Evolutionary conservation across 1,140 invertebrate genomes (phyloP), one percentile per base, ranked within the genome.

Genomic region (Cotesia chilonis): DNA sequence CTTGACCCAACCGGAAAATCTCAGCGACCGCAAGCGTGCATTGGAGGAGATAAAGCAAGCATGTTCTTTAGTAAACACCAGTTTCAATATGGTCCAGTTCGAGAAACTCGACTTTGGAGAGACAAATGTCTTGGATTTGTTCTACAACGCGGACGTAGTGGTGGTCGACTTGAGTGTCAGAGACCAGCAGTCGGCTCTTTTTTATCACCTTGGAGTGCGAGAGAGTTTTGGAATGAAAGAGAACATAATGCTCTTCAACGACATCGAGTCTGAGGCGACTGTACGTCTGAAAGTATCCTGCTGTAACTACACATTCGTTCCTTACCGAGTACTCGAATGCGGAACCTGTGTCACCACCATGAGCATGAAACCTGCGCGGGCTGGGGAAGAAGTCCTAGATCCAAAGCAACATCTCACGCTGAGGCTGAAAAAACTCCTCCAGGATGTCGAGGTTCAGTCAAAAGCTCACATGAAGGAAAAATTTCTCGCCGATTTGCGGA

Each of bases 201-300:
- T 98, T 79, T 99, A 99, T 88, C 97, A 99, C 85, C 90, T 99
- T 54, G 98, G 98, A 36, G 96, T 99, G 0, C 88, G 98, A 69
- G 98, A 99, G 86, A 98, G 96, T 84, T 99, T 99, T 89, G 94
- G 94, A 60, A 99, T 99, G 97, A 98, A 96, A 82, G 95, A 98
- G 83, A 99, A 99, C 87, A 96, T 99, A 72, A 85, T 99, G 10
- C 89, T 98, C 2, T 96, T 93, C 81, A 96, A 98, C 89, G 96
- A 98, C 88, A 89, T 90, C 75, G 94, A 97, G 85, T 90, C 92
- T 3, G 95, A 97, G 86, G 90, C 93, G 72, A 96, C 96, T 20
- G 84, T 96, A 68, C 89, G 94, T 74, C 87, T 96, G 41, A 96
- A 95, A 90, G 94, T 96, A 78, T 96, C 95, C 0, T 95, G 95